Evolutionary conservation across 2,888 invertebrate species (phyloP).

Genomic region (Troides aeacus): DNA sequence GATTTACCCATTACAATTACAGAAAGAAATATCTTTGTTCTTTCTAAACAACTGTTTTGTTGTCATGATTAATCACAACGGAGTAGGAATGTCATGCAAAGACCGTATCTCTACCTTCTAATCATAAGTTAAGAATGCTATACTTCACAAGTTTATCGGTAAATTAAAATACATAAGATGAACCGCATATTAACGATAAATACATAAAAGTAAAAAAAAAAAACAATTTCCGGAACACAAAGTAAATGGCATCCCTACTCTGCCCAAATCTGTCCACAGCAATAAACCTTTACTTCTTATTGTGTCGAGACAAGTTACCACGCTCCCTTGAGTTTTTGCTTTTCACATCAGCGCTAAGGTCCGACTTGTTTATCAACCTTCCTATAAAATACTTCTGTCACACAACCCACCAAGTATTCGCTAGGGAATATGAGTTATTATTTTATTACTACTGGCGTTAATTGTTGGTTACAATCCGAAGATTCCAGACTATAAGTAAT

Average conservation of each 20-base stretch:
- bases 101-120: too few relatives aligned
- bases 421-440: background rate
- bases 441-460: background rate
- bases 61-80: too few relatives aligned
- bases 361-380: constrained; percentile 13
- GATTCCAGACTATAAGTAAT: background rate
- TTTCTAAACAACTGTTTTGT: background rate
- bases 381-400: constrained; percentile 12
- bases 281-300: constrained; percentile 35
- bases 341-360: constrained; percentile 22
- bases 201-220: background rate
- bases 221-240: too few relatives aligned
- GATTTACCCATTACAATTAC: background rate
- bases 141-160: too few relatives aligned
- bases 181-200: background rate
- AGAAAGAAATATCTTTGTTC: background rate
- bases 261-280: constrained; percentile 32
- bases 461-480: background rate
- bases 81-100: too few relatives aligned
- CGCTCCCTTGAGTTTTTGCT: constrained; percentile 31
- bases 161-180: too few relatives aligned
- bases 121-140: too few relatives aligned
- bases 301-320: constrained; percentile 32
- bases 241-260: background rate
- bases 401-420: constrained; percentile 1